Evolutionary conservation across 1,140 invertebrate genomes (phyloP).

Genomic region (Drosophila asahinai): DNA sequence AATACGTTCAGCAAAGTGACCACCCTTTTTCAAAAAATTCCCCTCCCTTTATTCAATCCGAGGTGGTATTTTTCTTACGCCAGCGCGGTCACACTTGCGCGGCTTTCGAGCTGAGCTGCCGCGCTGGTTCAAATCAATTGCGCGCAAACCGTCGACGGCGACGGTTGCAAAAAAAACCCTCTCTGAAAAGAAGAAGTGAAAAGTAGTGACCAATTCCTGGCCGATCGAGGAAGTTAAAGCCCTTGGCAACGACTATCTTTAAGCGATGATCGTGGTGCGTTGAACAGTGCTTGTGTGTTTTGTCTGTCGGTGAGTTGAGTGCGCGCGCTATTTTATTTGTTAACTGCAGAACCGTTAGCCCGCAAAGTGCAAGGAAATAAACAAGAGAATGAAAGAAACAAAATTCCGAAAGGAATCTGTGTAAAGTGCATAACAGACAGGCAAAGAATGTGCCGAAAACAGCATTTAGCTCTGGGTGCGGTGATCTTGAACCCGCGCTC

Average conservation of each 20-base stretch:
- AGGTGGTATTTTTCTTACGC: background rate
- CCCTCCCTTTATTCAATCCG: background rate
- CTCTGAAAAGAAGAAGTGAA: slow-evolving; percentile 3
- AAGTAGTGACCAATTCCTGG: slow-evolving; percentile 17
- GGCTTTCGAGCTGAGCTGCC: slow-evolving; percentile 63
- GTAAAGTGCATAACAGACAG: slow-evolving; percentile 69
- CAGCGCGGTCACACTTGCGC: slow-evolving; percentile 10
- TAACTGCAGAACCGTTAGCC: slow-evolving; percentile 68
- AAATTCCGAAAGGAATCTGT: slow-evolving; percentile 54
- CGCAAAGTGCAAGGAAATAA: slow-evolving; percentile 32
- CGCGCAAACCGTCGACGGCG: slow-evolving; percentile 70
- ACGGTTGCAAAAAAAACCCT: slow-evolving; percentile 48
- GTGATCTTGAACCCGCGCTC: slow-evolving; percentile 76
- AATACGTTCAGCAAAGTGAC: background rate
- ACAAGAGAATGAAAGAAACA: slow-evolving; percentile 22
- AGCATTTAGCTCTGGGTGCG: slow-evolving; percentile 72
- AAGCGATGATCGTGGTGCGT: slow-evolving; percentile 43
- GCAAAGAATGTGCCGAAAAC: slow-evolving; percentile 66
- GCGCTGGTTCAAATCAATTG: slow-evolving; percentile 70
- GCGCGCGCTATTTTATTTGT: slow-evolving; percentile 62
- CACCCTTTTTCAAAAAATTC: background rate
- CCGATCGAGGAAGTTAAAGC: slow-evolving; percentile 29
- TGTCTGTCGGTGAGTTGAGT: slow-evolving; percentile 45
- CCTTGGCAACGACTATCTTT: slow-evolving; percentile 32
- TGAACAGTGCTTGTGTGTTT: slow-evolving; percentile 43